Conservation (phyloP, 2,113 vertebrate genomes). For the Pseudopipra pipra region DNA sequence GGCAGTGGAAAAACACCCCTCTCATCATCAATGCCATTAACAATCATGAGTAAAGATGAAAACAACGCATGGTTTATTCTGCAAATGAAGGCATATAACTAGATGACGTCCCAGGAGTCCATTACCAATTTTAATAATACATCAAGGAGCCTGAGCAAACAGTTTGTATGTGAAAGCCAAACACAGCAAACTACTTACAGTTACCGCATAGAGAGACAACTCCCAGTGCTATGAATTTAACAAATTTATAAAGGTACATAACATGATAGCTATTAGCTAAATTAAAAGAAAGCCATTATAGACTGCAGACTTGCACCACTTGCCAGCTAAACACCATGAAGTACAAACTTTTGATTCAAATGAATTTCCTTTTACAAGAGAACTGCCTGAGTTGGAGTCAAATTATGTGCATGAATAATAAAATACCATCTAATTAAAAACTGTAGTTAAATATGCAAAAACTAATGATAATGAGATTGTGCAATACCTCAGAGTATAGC, state of each 20-base stretch:
- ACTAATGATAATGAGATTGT: slow-evolving; percentile 99
- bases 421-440: slow-evolving; percentile 99
- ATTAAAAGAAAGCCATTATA: slow-evolving; percentile 97
- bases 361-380: slow-evolving; percentile 77
- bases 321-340: slow-evolving; percentile 80
- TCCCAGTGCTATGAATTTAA: slow-evolving; percentile 94
- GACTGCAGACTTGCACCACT: slow-evolving; percentile 76
- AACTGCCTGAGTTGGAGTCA: slow-evolving; percentile 86
- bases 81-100: slow-evolving; percentile 99
- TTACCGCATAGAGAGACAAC: slow-evolving; percentile 87
- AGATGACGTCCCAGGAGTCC: slow-evolving; percentile 97
- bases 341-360: slow-evolving; percentile 79
- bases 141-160: slow-evolving; percentile 98
- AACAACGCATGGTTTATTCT: slow-evolving; percentile 99
- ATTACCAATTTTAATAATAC: slow-evolving; percentile 99
- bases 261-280: slow-evolving; percentile 99
- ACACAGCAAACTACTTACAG: slow-evolving; percentile 92
- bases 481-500: slow-evolving; percentile 97
- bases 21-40: slow-evolving; percentile 99
- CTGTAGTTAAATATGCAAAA: slow-evolving; percentile 99
- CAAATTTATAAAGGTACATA: slow-evolving; percentile 98
- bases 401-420: slow-evolving; percentile 99
- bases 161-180: slow-evolving; percentile 94
- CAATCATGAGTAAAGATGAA: slow-evolving; percentile 99
- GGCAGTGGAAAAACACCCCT: slow-evolving; percentile 87